Percentiles rank a stretch among this genome's conserved stretches.
phyloP scores from a whole-genome alignment of 2,797 vertebrate genomes.

The Sebastes trivittatus region DNA sequence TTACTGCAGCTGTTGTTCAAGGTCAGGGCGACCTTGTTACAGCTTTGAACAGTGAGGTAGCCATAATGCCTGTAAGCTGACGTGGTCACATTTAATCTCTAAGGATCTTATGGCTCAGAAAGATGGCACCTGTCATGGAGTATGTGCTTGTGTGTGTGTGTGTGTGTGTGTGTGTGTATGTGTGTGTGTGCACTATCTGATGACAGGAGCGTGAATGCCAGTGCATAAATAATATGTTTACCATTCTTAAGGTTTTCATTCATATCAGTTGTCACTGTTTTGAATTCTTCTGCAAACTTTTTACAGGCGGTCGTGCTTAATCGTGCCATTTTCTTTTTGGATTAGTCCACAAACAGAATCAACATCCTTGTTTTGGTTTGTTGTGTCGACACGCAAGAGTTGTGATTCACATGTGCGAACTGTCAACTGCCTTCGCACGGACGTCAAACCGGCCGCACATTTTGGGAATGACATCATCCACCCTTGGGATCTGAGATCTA shows the following conservation, averaged over 20 bases:
- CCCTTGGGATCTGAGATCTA: constrained; percentile 37
- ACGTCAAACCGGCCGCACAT: constrained; percentile 33
- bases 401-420: constrained; percentile 37
- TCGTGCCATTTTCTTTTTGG: not conserved
- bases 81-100: constrained; percentile 28
- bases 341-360: not conserved
- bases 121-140: constrained; percentile 34
- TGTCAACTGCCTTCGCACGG: constrained; percentile 32
- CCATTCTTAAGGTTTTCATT: not conserved
- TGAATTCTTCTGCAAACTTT: not conserved
- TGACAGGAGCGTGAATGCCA: not conserved
- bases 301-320: not conserved
- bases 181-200: not conserved
- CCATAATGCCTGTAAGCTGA: constrained; percentile 25
- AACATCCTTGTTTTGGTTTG: not conserved
- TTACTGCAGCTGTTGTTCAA: constrained; percentile 39
- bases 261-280: not conserved
- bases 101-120: constrained; percentile 29
- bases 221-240: not conserved
- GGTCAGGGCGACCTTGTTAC: constrained; percentile 20
- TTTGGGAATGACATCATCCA: constrained; percentile 45
- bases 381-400: constrained; percentile 2
- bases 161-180: not conserved
- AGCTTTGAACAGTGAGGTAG: constrained; percentile 25
- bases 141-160: not conserved